Base-by-base conservation (phyloP, 1,140 invertebrate genomes). In the Marisa cornuarietis region DNA sequence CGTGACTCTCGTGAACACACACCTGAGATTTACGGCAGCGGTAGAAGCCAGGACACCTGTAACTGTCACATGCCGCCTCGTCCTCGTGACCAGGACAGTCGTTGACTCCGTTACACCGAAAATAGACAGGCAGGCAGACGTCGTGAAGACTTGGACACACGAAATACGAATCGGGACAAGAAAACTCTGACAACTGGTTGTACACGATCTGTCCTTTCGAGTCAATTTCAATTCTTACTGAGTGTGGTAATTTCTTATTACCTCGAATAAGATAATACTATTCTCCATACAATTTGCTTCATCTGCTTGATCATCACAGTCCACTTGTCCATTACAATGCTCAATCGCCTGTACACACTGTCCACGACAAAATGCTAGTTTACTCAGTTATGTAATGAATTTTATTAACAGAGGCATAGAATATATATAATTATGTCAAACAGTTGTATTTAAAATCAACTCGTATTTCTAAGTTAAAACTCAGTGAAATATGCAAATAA, bases 11-110 rank as follows among this genome's bases (percentile, higher is more conserved):
- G 18, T 61, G 72, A 24, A 76, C 16, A 58, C 79, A 80, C 13
- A 65, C 49, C 20, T 16, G 20, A 49, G 79, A 80, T 18, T 61
- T n/a, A 7, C 65, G 52, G 65, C 72, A 75, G 42, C 72, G 52
- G 72, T 68, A 80, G n/a, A 51, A 71, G 16, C 71, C 71, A 0
- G 71, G 31, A 49, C 71, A 71, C 71, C 6, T 20, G 71, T 49
- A 49, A 18, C 13, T 20, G 26, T 71, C 71, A 49, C 71, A 71
- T 13, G 20, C 71, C 13, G 14, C 71, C 52, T 71, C 71, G 31
- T 71, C 71, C 52, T 20, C 42, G 16, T 11, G 26, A 22, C 42
- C 31, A 3, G 72, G 52, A 42, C 72, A 74, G 52, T 74, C 71
- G 31, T 71, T 51, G 14, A 49, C 42, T 20, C 42, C 71, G 71